Evolutionary conservation across 2,797 vertebrate species (phyloP).

Genomic region (Hapalemur alaotrensis): DNA sequence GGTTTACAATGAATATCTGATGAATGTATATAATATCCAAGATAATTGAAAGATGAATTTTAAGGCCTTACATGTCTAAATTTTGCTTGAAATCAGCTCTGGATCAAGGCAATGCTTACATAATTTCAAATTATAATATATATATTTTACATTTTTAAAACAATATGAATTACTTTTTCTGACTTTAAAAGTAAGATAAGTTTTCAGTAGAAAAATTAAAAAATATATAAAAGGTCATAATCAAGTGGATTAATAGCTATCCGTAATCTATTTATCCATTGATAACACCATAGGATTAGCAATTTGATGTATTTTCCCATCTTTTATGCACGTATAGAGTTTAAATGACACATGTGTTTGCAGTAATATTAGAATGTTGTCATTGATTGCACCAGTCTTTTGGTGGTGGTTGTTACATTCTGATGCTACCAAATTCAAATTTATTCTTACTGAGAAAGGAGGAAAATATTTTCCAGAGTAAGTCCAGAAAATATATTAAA

Average conservation of each 20-base stretch:
- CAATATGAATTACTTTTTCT: background rate
- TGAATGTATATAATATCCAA: background rate
- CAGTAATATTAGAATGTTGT: background rate
- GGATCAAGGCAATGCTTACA: background rate
- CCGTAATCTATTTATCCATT: background rate
- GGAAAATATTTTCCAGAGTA: constrained; percentile 44
- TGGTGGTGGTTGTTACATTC: background rate
- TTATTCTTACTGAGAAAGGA: constrained; percentile 13
- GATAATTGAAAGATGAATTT: background rate
- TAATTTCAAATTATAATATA: background rate
- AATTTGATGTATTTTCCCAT: background rate
- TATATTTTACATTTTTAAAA: background rate
- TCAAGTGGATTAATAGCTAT: background rate
- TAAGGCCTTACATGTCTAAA: background rate
- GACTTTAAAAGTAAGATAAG: background rate
- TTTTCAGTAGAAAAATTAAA: background rate
- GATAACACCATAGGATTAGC: background rate
- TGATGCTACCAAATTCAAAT: constrained; percentile 3
- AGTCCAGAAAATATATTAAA: constrained; percentile 55
- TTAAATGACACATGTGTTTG: background rate
- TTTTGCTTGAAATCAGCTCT: background rate
- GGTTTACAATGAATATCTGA: background rate
- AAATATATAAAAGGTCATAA: background rate
- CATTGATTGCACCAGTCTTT: background rate
- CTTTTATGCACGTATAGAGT: background rate